phyloP scores from a whole-genome alignment of 92 coral and sea anemone genomes.

The Bergia puertoricense region DNA sequence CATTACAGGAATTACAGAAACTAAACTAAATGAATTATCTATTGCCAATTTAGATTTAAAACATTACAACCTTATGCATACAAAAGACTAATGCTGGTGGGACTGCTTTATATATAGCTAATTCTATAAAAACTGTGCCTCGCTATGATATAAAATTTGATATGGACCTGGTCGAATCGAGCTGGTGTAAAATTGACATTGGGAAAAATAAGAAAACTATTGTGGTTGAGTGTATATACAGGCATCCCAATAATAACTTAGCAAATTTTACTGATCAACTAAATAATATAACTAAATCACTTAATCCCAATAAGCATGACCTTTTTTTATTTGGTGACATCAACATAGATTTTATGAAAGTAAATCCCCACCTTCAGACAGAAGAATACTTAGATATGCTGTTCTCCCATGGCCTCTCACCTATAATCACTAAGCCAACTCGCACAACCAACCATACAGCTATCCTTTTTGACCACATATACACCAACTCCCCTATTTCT shows the following conservation, averaged over 20 bases:
- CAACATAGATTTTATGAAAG: neutral
- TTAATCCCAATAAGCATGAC: slow-evolving; percentile 13
- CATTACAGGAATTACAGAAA: too few relatives aligned
- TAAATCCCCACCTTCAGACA: neutral
- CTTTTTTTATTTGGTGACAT: neutral
- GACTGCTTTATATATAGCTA: neutral
- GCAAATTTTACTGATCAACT: too few relatives aligned
- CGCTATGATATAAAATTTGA: slow-evolving; percentile 10
- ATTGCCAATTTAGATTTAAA: too few relatives aligned
- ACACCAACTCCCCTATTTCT: neutral
- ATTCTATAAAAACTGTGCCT: neutral
- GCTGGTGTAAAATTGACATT: slow-evolving; percentile 21
- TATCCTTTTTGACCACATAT: slow-evolving; percentile 31
- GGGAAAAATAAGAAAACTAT: neutral
- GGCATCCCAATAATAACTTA: too few relatives aligned
- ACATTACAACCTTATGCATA: too few relatives aligned
- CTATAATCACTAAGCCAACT: neutral
- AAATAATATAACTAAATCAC: neutral
- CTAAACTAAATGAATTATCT: too few relatives aligned
- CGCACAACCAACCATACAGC: neutral
- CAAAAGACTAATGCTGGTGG: too few relatives aligned
- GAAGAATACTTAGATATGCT: slow-evolving; percentile 31
- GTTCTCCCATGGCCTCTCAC: neutral
- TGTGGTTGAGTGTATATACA: slow-evolving; percentile 4
- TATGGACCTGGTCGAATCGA: neutral